These are phyloP conservation scores for Thaumatotibia leucotreta DNA, from an alignment of 1,140 invertebrate species.

Conservation along the genomic window DNA sequence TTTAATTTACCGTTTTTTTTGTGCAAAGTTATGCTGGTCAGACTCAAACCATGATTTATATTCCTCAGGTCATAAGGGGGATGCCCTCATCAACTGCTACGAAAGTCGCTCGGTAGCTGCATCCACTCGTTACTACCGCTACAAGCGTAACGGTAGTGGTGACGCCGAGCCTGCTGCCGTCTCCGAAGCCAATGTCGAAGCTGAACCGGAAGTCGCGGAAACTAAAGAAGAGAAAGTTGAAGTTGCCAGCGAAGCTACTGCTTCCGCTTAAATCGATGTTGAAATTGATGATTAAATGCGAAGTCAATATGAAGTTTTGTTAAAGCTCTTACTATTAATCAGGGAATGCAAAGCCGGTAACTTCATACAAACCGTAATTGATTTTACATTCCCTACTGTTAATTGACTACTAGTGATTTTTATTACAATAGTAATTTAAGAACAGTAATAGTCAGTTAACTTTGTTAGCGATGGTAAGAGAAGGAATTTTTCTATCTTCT, in stretches of 20 bases:
- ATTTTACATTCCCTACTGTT: no score
- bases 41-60: background rate
- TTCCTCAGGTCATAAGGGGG: slow-evolving; percentile 52
- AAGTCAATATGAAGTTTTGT: background rate
- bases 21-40: no score
- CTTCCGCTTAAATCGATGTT: background rate
- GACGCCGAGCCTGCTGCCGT: slow-evolving; percentile 25
- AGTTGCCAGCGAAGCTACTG: slow-evolving; percentile 12
- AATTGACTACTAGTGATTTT: no score
- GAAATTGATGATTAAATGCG: slow-evolving; percentile 18
- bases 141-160: slow-evolving; percentile 54
- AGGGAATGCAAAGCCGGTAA: no score
- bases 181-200: background rate
- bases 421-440: no score
- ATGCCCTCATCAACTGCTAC: slow-evolving; percentile 65
- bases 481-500: background rate
- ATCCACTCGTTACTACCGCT: slow-evolving; percentile 57
- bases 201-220: slow-evolving; percentile 16
- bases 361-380: no score
- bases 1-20: no score
- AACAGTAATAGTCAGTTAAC: no score
- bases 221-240: slow-evolving; percentile 17
- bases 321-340: no score
- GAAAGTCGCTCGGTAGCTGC: slow-evolving; percentile 56
- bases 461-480: no score